phyloP scores from a whole-genome alignment of 2,113 vertebrate species.

The Petrocephalus zakoni region DNA sequence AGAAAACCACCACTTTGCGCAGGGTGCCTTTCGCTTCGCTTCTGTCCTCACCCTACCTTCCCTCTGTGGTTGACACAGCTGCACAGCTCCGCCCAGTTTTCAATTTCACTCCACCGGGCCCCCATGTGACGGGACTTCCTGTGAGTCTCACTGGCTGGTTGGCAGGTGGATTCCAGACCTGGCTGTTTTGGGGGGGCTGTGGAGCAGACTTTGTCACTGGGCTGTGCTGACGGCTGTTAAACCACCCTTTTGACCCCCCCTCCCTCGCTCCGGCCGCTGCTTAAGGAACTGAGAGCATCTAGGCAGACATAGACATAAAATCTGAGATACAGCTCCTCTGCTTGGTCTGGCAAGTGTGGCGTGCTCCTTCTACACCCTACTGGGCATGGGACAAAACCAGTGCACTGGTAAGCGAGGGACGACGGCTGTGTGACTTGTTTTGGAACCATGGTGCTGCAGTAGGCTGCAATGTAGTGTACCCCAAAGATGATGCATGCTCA shows the following conservation, averaged over 20 bases:
- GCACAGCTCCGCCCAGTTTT: neutral
- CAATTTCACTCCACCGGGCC: neutral
- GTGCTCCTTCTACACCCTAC: neutral
- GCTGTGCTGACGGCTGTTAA: neutral
- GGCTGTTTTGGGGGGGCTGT: neutral
- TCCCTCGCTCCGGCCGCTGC: neutral
- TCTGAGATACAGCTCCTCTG: neutral
- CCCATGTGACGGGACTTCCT: neutral
- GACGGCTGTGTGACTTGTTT: neutral
- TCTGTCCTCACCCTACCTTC: neutral
- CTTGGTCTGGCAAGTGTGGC: neutral
- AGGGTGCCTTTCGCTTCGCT: neutral
- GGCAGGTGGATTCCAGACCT: constrained; percentile 16
- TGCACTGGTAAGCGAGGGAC: neutral
- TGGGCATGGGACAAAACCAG: neutral
- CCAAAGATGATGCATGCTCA: neutral
- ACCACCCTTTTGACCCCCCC: constrained; percentile 60
- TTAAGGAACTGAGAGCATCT: neutral
- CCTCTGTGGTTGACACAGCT: neutral
- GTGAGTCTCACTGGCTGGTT: neutral
- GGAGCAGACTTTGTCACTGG: neutral
- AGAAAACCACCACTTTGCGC: neutral
- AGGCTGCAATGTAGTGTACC: neutral
- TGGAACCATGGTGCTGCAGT: neutral
- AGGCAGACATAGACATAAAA: neutral